These are phyloP conservation scores for Pseudomyrmex concolor DNA, from an alignment of 1,140 invertebrate species.

Conservation along the genomic window DNA sequence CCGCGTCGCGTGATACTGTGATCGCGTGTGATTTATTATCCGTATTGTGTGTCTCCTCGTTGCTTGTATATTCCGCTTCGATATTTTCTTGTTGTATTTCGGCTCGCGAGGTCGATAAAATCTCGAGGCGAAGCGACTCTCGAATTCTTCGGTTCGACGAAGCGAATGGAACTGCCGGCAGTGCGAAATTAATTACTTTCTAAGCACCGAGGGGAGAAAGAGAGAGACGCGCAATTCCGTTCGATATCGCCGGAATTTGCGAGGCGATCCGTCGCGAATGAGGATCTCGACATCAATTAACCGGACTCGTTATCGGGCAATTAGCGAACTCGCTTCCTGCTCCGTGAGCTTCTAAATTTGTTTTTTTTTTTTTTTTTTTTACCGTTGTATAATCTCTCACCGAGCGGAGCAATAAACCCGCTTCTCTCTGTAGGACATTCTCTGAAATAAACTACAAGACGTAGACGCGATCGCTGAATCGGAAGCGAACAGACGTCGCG, in stretches of 20 bases:
- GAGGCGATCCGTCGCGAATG: conserved; percentile 14
- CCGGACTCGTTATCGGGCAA: conserved; percentile 45
- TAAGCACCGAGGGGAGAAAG: neutral
- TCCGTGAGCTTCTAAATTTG: conserved; percentile 11
- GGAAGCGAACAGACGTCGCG: neutral
- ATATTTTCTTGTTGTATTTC: neutral
- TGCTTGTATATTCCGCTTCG: neutral
- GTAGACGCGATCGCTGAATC: neutral
- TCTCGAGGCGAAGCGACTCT: too few species aligned
- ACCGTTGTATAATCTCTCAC: too few species aligned
- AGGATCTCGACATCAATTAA: conserved; percentile 42
- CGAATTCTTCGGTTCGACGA: conserved; percentile 3
- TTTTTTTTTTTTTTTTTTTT: neutral
- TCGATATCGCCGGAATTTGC: conserved; percentile 31
- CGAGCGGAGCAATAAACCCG: too few species aligned
- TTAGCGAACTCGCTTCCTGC: conserved; percentile 24
- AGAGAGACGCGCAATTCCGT: neutral
- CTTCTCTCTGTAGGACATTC: too few species aligned
- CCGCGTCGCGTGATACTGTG: neutral
- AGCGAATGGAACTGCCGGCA: neutral
- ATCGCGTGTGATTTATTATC: conserved; percentile 58
- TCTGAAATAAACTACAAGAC: too few species aligned
- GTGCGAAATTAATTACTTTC: conserved; percentile 60
- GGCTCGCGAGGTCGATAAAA: neutral
- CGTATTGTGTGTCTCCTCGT: conserved; percentile 12